Conservation (phyloP, 2,797 vertebrate species). For the Enteromius treurensis region DNA sequence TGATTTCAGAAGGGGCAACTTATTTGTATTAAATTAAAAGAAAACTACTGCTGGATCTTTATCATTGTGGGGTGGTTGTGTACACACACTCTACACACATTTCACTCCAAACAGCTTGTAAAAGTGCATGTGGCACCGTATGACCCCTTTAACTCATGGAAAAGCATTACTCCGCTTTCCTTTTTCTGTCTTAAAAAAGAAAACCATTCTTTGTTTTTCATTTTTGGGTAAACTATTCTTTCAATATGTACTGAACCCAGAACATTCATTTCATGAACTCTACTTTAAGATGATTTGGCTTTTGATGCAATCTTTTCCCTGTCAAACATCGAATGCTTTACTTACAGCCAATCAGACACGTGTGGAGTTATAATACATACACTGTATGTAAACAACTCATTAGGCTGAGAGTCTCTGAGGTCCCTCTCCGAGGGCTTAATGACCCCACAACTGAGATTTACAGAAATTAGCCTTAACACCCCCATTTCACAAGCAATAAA, state of each 20-base stretch:
- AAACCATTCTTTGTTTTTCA: neutral
- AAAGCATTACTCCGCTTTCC: neutral
- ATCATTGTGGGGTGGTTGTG: too few relatives aligned
- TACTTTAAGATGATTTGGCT: too few relatives aligned
- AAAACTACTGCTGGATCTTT: too few relatives aligned
- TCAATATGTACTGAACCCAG: neutral
- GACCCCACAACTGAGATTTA: constrained; percentile 30
- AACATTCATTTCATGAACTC: neutral
- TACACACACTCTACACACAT: too few relatives aligned
- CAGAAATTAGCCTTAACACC: constrained; percentile 9
- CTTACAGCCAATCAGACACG: too few relatives aligned
- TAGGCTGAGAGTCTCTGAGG: constrained; percentile 45
- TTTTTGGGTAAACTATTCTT: neutral
- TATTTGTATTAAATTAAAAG: too few relatives aligned
- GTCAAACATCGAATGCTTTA: neutral
- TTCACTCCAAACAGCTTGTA: too few relatives aligned
- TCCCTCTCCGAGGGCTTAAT: constrained; percentile 44
- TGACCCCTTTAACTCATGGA: neutral
- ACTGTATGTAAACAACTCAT: constrained; percentile 56
- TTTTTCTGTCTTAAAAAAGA: too few relatives aligned
- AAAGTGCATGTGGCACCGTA: too few relatives aligned
- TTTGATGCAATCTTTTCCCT: neutral
- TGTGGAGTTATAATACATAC: too few relatives aligned
- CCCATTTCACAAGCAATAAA: constrained; percentile 31
- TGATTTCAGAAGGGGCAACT: too few relatives aligned